Evolutionary conservation across 92 coral and sea anemone genomes (phyloP), one percentile per base, ranked within the genome.

Genomic region (Bergia sp.): DNA sequence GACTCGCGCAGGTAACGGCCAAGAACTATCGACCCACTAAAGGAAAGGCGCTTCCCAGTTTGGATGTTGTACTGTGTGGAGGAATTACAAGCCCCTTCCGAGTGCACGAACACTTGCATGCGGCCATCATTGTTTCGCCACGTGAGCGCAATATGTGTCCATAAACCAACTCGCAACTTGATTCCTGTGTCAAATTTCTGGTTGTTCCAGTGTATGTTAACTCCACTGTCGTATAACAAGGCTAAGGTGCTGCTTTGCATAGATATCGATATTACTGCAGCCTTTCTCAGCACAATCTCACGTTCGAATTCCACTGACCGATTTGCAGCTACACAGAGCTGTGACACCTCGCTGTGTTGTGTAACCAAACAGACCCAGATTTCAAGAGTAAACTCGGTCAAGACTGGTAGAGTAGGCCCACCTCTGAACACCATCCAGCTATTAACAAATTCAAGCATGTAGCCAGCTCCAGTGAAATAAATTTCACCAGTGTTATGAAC

Each of bases 51-150:
- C 18, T 90, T 73, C 72, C 92, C 92, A 18, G 89, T 87, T 86
- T 87, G 88, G 84, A 92, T 61, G 53, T 89, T 92, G 61, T 92
- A 90, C 64, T 44, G 87, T 12, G 92, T 81, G 16, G 86, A 79
- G 57, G 86, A 80, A 50, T 71, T 75, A 72, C 20, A 15, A 7
- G 15, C 45, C 36, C 47, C 49, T 42, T 76, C 37, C 29, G 86
- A 16, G 57, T 84, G 66, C 21, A 81, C 77, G 49, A 92, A 37
- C 21, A 93, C 77, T 55, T 90, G 91, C 50, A 93, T 37, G 44
- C 92, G 92, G 4, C 95, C 95, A 85, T 93, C 95, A n/a, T 81
- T 90, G 45, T 44, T 93, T 85, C 95, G 77, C 95, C 95, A 93
- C 37, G 95, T 77, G 43, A 93, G 29, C 7, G 91, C 64, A 43